These are phyloP conservation scores for Mormyrus iriodes DNA, from an alignment of 2,113 vertebrate species.

Conservation along the genomic window DNA sequence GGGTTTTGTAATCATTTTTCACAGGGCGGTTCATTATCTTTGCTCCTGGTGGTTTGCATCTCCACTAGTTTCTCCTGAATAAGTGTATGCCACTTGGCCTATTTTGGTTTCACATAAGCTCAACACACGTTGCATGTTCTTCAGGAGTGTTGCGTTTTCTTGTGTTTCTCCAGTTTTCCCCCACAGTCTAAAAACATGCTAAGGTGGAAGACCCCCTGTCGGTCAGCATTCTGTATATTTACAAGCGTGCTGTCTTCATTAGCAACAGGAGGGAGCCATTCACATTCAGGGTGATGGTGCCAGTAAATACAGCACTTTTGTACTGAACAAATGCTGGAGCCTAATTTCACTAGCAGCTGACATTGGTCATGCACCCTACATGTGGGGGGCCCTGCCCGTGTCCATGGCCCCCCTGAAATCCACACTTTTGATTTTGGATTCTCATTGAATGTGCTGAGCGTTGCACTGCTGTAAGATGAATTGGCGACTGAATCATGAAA, in stretches of 20 bases:
- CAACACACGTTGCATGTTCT: neutral
- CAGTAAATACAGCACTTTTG: neutral
- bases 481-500: neutral
- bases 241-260: neutral
- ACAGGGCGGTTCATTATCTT: neutral
- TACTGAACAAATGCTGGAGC: neutral
- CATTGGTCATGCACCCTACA: neutral
- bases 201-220: neutral
- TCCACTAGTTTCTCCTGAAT: neutral
- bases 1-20: neutral
- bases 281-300: neutral
- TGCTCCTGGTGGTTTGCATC: neutral
- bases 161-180: neutral
- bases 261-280: neutral
- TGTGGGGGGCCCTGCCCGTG: neutral
- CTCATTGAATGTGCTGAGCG: neutral
- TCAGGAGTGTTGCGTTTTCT: neutral
- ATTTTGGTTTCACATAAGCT: neutral
- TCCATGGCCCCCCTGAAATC: neutral
- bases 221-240: neutral
- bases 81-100: neutral
- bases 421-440: neutral
- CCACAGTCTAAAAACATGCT: neutral
- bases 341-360: neutral
- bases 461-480: neutral